Evolutionary conservation across 2,888 invertebrate species (phyloP).

Genomic region (Mellilla xanthometata): DNA sequence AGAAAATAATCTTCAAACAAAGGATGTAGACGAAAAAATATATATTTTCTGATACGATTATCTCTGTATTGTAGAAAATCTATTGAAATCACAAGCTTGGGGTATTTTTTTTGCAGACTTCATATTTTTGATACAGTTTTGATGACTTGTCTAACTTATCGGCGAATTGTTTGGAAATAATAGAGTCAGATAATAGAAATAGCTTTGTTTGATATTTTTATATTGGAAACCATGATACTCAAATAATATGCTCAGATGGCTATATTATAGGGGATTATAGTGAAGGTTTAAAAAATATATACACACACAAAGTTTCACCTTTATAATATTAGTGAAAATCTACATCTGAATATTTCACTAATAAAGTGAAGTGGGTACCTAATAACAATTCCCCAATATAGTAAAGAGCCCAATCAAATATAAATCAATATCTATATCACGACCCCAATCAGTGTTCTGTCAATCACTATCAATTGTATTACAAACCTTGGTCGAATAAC

Average conservation of each 20-base stretch:
- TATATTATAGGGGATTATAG: no score
- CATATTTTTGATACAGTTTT: constrained; percentile 36
- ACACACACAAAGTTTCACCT: no score
- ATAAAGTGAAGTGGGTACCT: not conserved
- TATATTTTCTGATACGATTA: no score
- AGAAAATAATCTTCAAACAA: no score
- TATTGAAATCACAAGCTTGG: not conserved
- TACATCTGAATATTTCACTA: not conserved
- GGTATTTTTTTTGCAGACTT: constrained; percentile 31
- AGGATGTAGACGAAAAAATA: no score
- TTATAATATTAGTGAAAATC: no score
- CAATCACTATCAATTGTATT: constrained; percentile 19
- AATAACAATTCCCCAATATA: not conserved
- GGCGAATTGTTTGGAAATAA: constrained; percentile 31
- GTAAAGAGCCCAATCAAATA: not conserved
- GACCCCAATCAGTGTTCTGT: constrained; percentile 14
- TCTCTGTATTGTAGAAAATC: no score
- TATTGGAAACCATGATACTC: constrained; percentile 1
- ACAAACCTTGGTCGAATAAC: constrained; percentile 10
- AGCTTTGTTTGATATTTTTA: constrained; percentile 20
- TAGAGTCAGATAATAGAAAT: constrained; percentile 16
- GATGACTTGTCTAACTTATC: constrained; percentile 42
- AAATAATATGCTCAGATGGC: no score
- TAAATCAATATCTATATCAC: constrained; percentile 15
- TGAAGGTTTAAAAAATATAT: no score